Base-by-base conservation (phyloP, 2,113 vertebrate genomes). In the Suricata suricatta region DNA sequence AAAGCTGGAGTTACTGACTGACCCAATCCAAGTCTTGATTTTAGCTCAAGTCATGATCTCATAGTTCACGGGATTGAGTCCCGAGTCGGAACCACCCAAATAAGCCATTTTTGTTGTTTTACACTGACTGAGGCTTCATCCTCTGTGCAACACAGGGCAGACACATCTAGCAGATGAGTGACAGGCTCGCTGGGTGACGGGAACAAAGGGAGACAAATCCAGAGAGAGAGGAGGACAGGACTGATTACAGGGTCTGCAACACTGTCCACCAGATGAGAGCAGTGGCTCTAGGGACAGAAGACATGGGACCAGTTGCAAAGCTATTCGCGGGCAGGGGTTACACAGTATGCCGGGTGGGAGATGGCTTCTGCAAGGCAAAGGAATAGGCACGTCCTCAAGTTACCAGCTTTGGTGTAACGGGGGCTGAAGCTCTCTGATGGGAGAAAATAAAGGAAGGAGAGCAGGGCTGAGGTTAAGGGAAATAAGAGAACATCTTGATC, bases 351-450 rank as follows among this genome's bases (percentile, higher is more conserved):
- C 29, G 4, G 19, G 63, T 7, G 64, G 76, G 41, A 68, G 80
- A 25, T 6, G 5, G 57, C 38, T n/a, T 57, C 19, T 77, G 50
- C 29, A 57, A 69, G 38, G 72, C 76, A 4, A 29, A 84, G 79
- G 33, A 66, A 57, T 25, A 31, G 33, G 33, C 83, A 52, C 1
- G 50, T 4, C 19, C 38, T 52, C 71, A 41, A 41, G 38, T 16
- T 23, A 6, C 29, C 38, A 8, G 38, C 29, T 19, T 68, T 7
- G 0, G 66, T 27, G 33, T 1, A 41, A 16, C 0, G 7, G 57
- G 19, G 47, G 27, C 27, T 23, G 74, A 50, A 3, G 85, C n/a
- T 41, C 31, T 14, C 3, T 19, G 29, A 17, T 19, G n/a, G 29
- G 0, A 47, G 81, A 41, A 88, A 29, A 64, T 0, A 3, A 50